Conservation (phyloP, 2,113 vertebrate genomes). For the Pluvianellus socialis region DNA sequence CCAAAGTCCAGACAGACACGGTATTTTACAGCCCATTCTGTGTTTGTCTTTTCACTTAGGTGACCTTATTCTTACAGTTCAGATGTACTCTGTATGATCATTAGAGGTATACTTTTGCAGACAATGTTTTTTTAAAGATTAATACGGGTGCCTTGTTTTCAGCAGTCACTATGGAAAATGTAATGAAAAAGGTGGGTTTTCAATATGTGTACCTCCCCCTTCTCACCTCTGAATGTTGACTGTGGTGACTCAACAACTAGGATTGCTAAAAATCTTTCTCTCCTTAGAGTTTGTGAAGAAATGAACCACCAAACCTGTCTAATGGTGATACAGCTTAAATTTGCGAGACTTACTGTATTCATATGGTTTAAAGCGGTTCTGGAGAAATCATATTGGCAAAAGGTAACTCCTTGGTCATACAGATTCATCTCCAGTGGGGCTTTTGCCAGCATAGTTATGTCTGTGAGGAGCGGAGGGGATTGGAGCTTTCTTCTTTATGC, state of each 20-base stretch:
- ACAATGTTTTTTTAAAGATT: not conserved
- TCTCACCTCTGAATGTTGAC: not conserved
- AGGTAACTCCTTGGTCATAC: not conserved
- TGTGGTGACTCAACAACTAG: not conserved
- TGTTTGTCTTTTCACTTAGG: not conserved
- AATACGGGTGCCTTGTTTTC: not conserved
- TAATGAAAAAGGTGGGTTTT: not conserved
- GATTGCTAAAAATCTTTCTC: not conserved
- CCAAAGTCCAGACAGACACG: not conserved
- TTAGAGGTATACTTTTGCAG: not conserved
- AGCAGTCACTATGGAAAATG: not conserved
- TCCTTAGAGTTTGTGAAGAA: not conserved
- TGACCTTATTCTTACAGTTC: not conserved
- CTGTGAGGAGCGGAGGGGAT: not conserved
- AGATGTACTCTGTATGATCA: not conserved
- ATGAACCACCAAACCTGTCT: not conserved
- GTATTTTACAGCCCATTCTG: not conserved
- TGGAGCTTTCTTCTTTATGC: not conserved
- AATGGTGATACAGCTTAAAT: not conserved
- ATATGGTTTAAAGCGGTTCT: not conserved
- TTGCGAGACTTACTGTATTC: not conserved
- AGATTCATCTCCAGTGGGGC: not conserved
- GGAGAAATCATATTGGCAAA: not conserved
- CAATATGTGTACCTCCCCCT: not conserved
- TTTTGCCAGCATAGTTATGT: not conserved